Evolutionary conservation across 2,797 vertebrate species (phyloP), one percentile per base, ranked within the genome.

Genomic region (Sparidentex hasta): DNA sequence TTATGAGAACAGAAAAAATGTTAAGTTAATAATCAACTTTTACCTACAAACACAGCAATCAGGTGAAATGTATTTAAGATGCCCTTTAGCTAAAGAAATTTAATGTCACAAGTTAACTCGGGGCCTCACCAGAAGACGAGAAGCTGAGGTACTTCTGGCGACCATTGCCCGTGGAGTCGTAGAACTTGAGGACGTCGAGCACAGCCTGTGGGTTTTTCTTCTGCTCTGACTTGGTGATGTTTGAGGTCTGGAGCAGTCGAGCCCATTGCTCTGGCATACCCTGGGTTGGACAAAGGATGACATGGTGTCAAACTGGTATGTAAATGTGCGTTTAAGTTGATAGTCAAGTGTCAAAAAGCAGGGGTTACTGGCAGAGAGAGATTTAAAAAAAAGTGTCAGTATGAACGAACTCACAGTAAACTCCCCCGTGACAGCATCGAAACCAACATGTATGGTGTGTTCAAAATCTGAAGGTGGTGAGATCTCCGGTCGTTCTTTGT

Each of bases 231-330:
- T 99, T 99, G 27, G 97, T 99, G 92, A 99, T 99, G 91, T 99
- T 99, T 88, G 98, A 99, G 70, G 98, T 99, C 94, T 99, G 98
- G 76, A 99, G 95, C 73, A 99, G 94, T 61, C 97, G 94, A 81
- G 98, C 98, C 98, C 98, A 99, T 74, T 99, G 98, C 90, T 99
- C 98, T 62, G 98, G 98, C 98, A 99, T 99, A 74, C 98, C 98
- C 98, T 99, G 80, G 44, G 55, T 5, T 33, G 16, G 38, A 62
- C 14, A 59, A 65, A 65, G 56, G 4, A 50, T 9, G 14, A 18
- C 7, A 11, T 0, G 21, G 25, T 44, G 63, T 47, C 51, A 77
- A 23, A 51, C 43, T 48, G 16, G 8, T 38, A 8, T 63, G 16
- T 14, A 46, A 29, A 58, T 41, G 2, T 56, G 38, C 57, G 11